phyloP scores from a whole-genome alignment of 2,113 vertebrate genomes.

The Mastomys coucha region DNA sequence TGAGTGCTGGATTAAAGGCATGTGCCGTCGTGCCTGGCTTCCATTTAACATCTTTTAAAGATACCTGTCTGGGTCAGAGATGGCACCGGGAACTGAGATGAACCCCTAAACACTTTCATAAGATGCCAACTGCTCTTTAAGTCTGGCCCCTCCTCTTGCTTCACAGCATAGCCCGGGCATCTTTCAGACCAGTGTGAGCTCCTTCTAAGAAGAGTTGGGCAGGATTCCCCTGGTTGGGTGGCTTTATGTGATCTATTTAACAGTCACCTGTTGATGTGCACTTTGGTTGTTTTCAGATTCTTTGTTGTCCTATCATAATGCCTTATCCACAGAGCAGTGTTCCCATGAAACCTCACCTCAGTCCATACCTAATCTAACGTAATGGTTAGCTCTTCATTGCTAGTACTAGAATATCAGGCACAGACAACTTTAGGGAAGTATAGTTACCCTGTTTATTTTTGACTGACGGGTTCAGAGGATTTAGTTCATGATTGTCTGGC shows the following conservation, averaged over 20 bases:
- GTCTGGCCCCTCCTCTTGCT: not conserved
- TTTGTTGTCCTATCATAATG: not conserved
- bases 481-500: too few relatives aligned
- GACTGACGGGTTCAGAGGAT: not conserved
- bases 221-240: not conserved
- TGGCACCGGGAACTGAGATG: not conserved
- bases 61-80: not conserved
- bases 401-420: too few relatives aligned
- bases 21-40: not conserved
- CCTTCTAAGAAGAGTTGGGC: not conserved
- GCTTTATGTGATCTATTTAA: not conserved
- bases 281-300: not conserved
- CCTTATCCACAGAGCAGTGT: rapidly evolving
- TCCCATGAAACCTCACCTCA: not conserved
- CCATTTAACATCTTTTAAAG: not conserved
- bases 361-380: too few relatives aligned
- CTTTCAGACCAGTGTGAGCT: not conserved
- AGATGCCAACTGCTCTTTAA: not conserved
- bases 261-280: too few relatives aligned
- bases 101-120: not conserved
- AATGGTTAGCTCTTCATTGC: not conserved
- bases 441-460: not conserved
- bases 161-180: not conserved
- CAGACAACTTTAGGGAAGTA: not conserved
- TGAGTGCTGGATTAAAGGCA: not conserved